Evolutionary conservation across 2,797 vertebrate species (phyloP), one percentile per base, ranked within the genome.

Genomic region (Sphenopsis melanotis): DNA sequence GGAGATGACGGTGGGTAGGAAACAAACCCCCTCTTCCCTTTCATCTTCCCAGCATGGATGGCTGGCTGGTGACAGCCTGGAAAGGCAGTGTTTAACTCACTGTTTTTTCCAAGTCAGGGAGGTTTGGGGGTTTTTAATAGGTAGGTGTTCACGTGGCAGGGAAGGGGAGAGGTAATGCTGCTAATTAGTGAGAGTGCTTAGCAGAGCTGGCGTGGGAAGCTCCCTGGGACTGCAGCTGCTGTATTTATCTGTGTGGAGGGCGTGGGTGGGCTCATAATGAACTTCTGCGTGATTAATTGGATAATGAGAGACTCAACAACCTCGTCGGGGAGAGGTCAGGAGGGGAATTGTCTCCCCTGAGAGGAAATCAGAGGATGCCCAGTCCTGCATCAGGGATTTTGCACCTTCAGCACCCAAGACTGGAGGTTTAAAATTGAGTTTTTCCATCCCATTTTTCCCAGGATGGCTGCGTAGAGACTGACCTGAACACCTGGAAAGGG

Each of bases 241-340:
- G 61, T 30, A 18, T 69, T 84, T 87, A 34, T 71, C 83, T 34
- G 18, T 17, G 42, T 41, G 6, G 22, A 15, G 12, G 53, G 36
- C 0, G 19, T 59, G 72, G 82, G 87, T 61, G 85, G 71, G 65
- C 79, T 77, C 20, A 14, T 79, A 63, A 82, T 7, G 14, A 63
- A 91, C 68, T 94, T 91, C 63, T 44, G 75, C 0, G 0, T 15
- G 61, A 39, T 77, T 64, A 84, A 55, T 61, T 2, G 18, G 30
- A 24, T 85, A 76, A 89, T 4, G 49, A 81, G 63, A 60, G 56
- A 32, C 82, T 74, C 3, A 3, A 10, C 34, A 80, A 30, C 71
- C 23, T 1, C 0, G 0, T 11, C 0, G 0, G 55, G 63, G 39
- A 57, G 80, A 63, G 71, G 63, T 8, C 1, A 0, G 44, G 56